Evolutionary conservation across 2,797 vertebrate species (phyloP), one percentile per base, ranked within the genome.

Genomic region (Enteromius paludinosus): DNA sequence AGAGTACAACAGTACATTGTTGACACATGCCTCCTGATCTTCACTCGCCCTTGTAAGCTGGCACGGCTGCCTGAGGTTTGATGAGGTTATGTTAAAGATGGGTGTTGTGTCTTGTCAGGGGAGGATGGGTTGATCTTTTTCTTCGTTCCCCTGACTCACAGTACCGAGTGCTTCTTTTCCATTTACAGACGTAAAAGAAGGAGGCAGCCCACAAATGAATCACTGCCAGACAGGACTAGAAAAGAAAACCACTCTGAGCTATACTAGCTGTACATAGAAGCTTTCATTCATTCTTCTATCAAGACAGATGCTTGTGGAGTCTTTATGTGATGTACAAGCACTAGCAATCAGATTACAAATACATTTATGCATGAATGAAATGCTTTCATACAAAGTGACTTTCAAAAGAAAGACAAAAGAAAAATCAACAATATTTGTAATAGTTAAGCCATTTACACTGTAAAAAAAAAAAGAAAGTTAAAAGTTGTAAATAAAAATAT

Each of bases 1-100:
- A 81, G 18, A 81, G 82, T 61, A 79, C 20, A 88, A 76, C 78
- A 59, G 83, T 72, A 83, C 80, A 73, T 77, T 89, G 86, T 87
- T 66, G 66, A 85, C 79, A 87, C 87, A 86, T 11, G 83, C 71
- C 84, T 81, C 41, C 62, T 33, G 78, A 75, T 87, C 80, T 79
- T 17, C 15, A 45, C 75, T 68, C 35, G 15, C 71, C 47, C 52
- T 64, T 62, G 81, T 78, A 65, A 49, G 68, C 73, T 86, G 84
- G 83, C 84, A 83, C 30, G 47, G 41, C 52, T 43, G 68, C 20
- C n/a, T 68, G 41, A 81, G 66, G 62, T 43, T 45, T 77, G 82
- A 84, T 54, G 76, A 82, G 66, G 64, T 79, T 81, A 52, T 62
- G 52, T 56, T 86, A 81, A 83, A 79, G 83, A 23, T 20, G 70